Base-by-base conservation (phyloP, 2,888 invertebrate species). In the Cerceris ruficornis region DNA sequence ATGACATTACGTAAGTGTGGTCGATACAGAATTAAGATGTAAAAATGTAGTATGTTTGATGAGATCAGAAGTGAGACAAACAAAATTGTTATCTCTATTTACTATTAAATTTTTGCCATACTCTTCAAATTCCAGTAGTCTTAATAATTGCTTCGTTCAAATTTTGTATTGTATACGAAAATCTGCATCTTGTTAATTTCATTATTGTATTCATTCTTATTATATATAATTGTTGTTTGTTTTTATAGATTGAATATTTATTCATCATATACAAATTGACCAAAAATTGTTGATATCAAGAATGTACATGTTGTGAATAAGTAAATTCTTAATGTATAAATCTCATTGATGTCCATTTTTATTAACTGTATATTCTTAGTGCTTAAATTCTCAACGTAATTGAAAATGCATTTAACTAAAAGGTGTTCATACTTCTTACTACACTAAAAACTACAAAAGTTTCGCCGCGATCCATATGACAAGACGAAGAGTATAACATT, bases 271-370 rank as follows among this genome's bases (percentile, higher is more conserved):
- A 9, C 49, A 54, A 61, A 66, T 50, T 61, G 50, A 46, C 15
- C 71, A 59, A 70, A 14, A 59, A 28, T 66, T 7, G 7, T 41
- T 66, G 46, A 42, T 42, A 49, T 7, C 39, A 49, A 39, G n/a
- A 6, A 17, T 74, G 49, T 74, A 76, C 8, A 28, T 60, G 11
- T 68, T 71, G 39, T 68, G 73, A 68, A 57, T 68, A 73, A 73
- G 2, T 68, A 68, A 62, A 62, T 14, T 41, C 11, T 49, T 73
- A 39, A 8, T 67, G 46, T 76, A 73, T 67, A 8, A 55, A 43
- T 67, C 14, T 41, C 4, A 15, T 64, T 43, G 17, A 9, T 67
- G 9, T 67, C 57, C 57, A 59, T n/a, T 17, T 61, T 58, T 43
- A 5, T 67, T 50, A 11, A 42, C 7, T 52, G 9, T 9, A 50